Conservation (phyloP, 2,113 vertebrate genomes). For the Prionailurus viverrinus region DNA sequence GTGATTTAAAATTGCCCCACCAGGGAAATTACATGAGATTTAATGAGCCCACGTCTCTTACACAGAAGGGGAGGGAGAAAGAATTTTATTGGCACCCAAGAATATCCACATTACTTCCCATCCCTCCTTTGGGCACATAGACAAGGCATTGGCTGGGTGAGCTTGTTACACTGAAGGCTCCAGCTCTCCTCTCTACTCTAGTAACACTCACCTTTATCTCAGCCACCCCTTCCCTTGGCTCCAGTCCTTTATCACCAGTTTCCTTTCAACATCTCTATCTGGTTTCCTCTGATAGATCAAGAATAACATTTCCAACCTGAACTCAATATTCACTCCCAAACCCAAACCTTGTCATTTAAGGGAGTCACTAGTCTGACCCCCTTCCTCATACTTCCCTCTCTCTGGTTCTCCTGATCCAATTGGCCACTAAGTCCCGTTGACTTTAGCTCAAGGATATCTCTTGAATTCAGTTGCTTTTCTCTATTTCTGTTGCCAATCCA, state of each 20-base stretch:
- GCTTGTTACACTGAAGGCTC: not conserved
- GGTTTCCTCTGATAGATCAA: not conserved
- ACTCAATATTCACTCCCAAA: not conserved
- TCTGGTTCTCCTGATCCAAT: not conserved
- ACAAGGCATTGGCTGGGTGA: not conserved
- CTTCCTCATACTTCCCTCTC: not conserved
- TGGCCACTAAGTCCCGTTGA: not conserved
- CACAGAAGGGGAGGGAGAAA: not conserved
- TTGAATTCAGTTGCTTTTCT: not conserved
- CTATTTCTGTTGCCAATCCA: not conserved
- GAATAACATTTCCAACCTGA: not conserved
- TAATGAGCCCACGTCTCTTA: not conserved
- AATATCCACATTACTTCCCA: not conserved
- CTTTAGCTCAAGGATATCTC: not conserved
- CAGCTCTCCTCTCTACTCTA: not conserved
- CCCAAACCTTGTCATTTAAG: not conserved
- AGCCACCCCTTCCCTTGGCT: not conserved
- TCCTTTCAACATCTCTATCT: not conserved
- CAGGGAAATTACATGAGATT: conserved; percentile 50
- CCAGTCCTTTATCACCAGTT: not conserved
- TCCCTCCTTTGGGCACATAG: not conserved
- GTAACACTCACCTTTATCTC: not conserved
- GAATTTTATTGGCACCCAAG: not conserved
- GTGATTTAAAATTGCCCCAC: conserved; percentile 57
- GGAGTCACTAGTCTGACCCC: not conserved